These are phyloP conservation scores for Acrocyrtus sp. DNA, from an alignment of 2,888 invertebrate species.

Conservation along the genomic window DNA sequence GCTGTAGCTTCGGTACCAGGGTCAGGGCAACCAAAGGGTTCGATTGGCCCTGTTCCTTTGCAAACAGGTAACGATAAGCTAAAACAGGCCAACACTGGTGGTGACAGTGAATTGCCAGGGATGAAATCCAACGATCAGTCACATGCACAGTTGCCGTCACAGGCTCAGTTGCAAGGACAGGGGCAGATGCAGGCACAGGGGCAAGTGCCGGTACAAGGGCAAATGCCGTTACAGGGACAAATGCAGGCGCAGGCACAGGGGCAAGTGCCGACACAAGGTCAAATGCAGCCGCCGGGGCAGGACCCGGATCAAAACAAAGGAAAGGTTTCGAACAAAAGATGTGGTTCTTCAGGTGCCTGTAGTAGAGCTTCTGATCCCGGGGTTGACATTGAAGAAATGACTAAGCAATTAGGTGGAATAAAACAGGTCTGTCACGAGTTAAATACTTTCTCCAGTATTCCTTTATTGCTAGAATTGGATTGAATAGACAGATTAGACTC, in stretches of 20 bases:
- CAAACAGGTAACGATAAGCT: no score
- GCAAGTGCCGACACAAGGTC: neutral
- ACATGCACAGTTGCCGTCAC: no score
- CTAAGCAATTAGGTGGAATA: conserved; percentile 13
- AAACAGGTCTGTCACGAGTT: conserved; percentile 2
- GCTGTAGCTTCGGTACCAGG: no score
- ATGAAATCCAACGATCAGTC: no score
- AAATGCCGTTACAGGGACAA: no score
- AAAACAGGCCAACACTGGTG: no score
- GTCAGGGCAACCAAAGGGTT: no score
- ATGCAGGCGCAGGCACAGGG: neutral
- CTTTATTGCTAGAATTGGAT: no score
- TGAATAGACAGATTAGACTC: no score
- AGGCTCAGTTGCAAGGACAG: neutral
- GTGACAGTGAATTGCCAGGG: no score
- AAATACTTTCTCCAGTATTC: neutral
- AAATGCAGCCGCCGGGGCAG: neutral
- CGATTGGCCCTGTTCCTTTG: no score
- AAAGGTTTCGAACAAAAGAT: neutral
- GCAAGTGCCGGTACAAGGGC: no score
- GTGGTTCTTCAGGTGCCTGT: neutral
- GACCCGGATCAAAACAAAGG: neutral
- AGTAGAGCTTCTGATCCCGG: neutral
- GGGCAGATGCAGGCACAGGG: neutral
- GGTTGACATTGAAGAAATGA: conserved; percentile 6